Conservation (phyloP, 2,888 invertebrate species). For the Himalopsyche anomala region DNA sequence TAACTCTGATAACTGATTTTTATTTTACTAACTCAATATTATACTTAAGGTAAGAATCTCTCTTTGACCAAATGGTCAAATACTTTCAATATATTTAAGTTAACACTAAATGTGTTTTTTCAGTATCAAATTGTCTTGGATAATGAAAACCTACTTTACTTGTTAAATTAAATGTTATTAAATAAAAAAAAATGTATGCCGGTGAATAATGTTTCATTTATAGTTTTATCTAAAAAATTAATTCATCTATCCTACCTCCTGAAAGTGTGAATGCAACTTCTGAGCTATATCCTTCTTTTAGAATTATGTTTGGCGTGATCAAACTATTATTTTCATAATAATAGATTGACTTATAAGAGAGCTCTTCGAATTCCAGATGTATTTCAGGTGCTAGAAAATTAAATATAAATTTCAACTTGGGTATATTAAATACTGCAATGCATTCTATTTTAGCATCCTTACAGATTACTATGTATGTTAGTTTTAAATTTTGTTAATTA, state of each 20-base stretch:
- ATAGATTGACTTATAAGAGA: constrained; percentile 65
- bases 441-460: background rate
- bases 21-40: no score
- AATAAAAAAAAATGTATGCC: no score
- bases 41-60: no score
- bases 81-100: no score
- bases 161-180: no score
- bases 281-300: constrained; percentile 43
- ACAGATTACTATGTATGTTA: no score
- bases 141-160: no score
- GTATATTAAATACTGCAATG: background rate
- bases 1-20: no score
- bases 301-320: constrained; percentile 22
- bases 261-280: constrained; percentile 16
- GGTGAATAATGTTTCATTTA: no score
- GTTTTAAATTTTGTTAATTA: no score
- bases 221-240: no score
- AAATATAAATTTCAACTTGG: background rate
- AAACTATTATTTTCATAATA: background rate
- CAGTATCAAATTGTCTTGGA: background rate
- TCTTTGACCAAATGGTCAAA: no score
- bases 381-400: background rate
- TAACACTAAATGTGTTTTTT: background rate
- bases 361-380: constrained; percentile 64
- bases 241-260: constrained; percentile 36